Evolutionary conservation across 1,140 invertebrate species (phyloP), one percentile per base, ranked within the genome.

Genomic region (Aphaenogaster rudis): DNA sequence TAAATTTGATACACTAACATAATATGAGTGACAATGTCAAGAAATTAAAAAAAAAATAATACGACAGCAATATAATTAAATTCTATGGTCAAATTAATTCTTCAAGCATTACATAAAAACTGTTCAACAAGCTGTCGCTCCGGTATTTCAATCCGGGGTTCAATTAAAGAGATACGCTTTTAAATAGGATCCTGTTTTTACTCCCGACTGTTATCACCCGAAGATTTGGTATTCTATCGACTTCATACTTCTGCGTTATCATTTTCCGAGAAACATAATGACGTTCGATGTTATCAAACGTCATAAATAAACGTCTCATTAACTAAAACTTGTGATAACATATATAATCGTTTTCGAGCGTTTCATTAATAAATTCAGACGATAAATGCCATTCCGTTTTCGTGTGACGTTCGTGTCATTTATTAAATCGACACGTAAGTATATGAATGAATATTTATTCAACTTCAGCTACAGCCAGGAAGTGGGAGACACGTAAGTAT

Each of bases 271-370:
- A 69, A 50, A 61, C 21, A 57, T 13, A 77, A 28, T 45, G n/a
- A 42, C 3, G 2, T 78, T 28, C 17, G 42, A 79, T 36, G 28
- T 28, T 28, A n/a, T 21, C 9, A 50, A 66, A n/a, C 17, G 8
- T 78, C 2, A 36, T 48, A 54, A 28, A 80, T 80, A 52, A 67
- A 45, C 11, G 0, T 71, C 11, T 71, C 8, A 54, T 80, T 69
- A 57, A 57, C 1, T 0, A 6, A 39, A 79, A 15, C 13, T 54
- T 42, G 28, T 28, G n/a, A 33, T 69, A 54, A 4, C n/a, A 9
- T 28, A 13, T 39, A 28, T 54, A 69, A 64, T 64, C 7, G 4
- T 64, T 28, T 67, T 48, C 11, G 9, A 64, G 9, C 5, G 2
- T 69, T 54, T 17, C 15, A 48, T 79, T 36, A 36, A 79, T 17